Evolutionary conservation across 2,113 vertebrate genomes (phyloP).

Genomic region (Capreolus pygargus): DNA sequence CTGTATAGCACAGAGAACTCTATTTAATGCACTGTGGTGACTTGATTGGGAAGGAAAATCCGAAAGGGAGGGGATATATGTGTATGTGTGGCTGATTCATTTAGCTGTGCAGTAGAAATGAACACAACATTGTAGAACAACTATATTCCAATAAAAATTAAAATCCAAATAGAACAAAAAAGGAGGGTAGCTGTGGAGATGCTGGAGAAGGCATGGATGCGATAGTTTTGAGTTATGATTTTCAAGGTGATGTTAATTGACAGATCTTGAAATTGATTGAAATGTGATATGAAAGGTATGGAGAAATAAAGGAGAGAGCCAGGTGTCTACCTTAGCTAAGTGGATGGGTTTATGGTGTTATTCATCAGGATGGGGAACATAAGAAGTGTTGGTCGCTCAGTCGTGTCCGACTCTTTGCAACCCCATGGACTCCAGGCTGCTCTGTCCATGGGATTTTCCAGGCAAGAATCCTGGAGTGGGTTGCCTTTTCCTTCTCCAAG

Average conservation of each 20-base stretch:
- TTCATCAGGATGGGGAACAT: neutral
- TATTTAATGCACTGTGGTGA: neutral
- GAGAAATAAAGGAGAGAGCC: neutral
- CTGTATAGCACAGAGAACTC: neutral
- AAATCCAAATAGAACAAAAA: neutral
- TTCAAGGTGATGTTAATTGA: neutral
- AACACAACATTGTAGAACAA: neutral
- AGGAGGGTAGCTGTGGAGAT: neutral
- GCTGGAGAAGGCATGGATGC: neutral
- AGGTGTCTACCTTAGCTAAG: neutral
- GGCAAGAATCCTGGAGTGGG: neutral
- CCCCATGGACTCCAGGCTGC: neutral
- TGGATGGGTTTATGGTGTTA: neutral
- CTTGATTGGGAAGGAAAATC: neutral
- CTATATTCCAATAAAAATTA: neutral
- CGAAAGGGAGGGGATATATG: neutral
- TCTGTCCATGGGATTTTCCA: neutral
- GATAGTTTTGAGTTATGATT: neutral
- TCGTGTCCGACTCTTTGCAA: neutral
- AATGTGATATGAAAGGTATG: neutral
- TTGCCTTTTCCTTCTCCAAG: neutral
- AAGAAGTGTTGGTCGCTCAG: neutral
- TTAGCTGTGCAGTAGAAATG: neutral
- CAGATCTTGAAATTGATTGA: neutral
- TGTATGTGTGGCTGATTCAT: neutral